phyloP scores from a whole-genome alignment of 1,140 invertebrate genomes.

The Drosophila sechellia region DNA sequence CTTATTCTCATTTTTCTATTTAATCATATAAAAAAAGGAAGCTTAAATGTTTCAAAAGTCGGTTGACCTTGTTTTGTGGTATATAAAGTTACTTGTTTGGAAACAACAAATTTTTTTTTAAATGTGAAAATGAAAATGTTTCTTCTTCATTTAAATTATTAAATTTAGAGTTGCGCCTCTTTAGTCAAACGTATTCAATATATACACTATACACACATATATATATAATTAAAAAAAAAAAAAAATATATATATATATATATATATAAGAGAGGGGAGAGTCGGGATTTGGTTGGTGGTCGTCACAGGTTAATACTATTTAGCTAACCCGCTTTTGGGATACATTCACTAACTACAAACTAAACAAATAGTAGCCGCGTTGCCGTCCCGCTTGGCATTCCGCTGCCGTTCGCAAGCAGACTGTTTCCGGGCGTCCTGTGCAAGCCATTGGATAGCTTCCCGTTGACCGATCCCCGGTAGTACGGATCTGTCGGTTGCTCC shows the following conservation, averaged over 20 bases:
- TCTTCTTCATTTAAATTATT: not conserved
- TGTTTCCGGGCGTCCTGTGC: slow-evolving; percentile 60
- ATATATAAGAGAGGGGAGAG: not conserved
- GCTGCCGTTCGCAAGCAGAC: slow-evolving; percentile 70
- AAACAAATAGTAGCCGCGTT: slow-evolving; percentile 77
- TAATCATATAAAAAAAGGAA: not conserved
- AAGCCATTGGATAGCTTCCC: slow-evolving; percentile 61
- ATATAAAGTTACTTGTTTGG: not conserved
- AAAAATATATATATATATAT: slow-evolving; percentile 11
- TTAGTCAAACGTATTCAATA: slow-evolving; percentile 20
- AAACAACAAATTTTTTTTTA: not conserved
- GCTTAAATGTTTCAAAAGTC: not conserved
- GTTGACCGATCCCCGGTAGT: slow-evolving; percentile 70
- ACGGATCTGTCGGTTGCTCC: slow-evolving; percentile 49
- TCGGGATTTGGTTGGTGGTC: not conserved
- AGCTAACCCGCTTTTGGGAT: slow-evolving; percentile 4
- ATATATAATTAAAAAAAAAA: not conserved
- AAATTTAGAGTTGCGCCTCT: slow-evolving; percentile 18
- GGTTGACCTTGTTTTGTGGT: not conserved
- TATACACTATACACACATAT: slow-evolving; percentile 15
- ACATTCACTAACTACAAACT: slow-evolving; percentile 65
- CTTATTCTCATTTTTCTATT: not conserved
- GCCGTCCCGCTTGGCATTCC: slow-evolving; percentile 71
- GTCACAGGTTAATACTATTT: slow-evolving; percentile 18
- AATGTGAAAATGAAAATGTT: not conserved